Conservation (phyloP, 2,113 vertebrate genomes). For the Neogale vison region DNA sequence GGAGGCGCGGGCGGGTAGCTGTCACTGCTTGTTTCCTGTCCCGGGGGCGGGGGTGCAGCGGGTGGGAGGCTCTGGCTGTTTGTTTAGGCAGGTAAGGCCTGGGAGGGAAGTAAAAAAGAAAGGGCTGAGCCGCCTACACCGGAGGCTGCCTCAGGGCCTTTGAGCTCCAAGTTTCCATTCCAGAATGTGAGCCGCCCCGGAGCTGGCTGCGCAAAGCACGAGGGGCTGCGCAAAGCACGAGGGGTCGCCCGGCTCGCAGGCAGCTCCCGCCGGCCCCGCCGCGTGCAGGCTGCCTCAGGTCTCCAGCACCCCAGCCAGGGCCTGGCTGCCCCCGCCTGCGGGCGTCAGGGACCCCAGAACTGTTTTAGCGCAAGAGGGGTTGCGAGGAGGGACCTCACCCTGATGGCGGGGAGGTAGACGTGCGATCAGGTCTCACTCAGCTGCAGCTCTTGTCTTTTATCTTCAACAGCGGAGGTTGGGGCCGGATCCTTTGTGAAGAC, state of each 20-base stretch:
- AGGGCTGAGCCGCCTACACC: constrained; percentile 36
- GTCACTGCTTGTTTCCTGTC: constrained; percentile 82
- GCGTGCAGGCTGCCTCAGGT: not conserved
- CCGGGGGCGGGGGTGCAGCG: constrained; percentile 45
- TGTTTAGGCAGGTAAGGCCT: constrained; percentile 82
- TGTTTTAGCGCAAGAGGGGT: too few species aligned
- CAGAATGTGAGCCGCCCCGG: not conserved
- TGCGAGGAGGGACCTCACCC: not conserved
- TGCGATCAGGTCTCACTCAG: not conserved
- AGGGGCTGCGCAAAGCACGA: not conserved
- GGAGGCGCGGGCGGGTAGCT: constrained; percentile 64
- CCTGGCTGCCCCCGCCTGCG: not conserved
- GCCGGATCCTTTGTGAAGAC: not conserved
- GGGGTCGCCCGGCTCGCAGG: not conserved
- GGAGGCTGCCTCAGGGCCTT: constrained; percentile 50
- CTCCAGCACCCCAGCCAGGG: not conserved
- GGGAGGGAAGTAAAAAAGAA: constrained; percentile 57
- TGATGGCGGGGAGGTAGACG: not conserved
- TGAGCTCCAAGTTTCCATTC: constrained; percentile 47
- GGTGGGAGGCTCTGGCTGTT: constrained; percentile 72
- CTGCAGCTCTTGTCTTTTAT: not conserved
- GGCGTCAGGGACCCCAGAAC: not conserved
- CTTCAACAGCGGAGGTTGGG: not conserved
- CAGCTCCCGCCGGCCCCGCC: not conserved
- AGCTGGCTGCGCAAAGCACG: not conserved